Percentiles rank a stretch among this genome's conserved stretches.
These are phyloP conservation scores for Panzeria rudis DNA, from an alignment of 2,888 invertebrate genomes.

Conservation along the genomic window DNA sequence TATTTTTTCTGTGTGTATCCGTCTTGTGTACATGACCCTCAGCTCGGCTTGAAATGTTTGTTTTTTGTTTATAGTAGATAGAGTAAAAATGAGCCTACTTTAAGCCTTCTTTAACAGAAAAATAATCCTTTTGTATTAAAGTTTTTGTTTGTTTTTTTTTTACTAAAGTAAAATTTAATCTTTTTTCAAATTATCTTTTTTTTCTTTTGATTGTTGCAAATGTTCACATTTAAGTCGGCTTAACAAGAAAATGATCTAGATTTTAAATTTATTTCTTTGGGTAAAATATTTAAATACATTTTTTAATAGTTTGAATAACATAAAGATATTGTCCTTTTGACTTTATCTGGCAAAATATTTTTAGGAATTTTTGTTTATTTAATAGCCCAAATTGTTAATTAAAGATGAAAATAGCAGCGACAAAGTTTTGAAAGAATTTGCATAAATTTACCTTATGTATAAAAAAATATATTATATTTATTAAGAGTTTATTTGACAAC, in stretches of 20 bases:
- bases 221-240: background rate
- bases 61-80: background rate
- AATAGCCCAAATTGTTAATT: background rate
- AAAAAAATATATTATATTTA: too few species aligned
- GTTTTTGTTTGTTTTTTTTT: background rate
- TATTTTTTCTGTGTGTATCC: too few species aligned
- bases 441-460: too few species aligned
- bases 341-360: background rate
- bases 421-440: too few species aligned
- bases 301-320: background rate
- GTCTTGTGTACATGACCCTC: too few species aligned
- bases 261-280: background rate
- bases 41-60: too few species aligned
- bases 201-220: background rate
- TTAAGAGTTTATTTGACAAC: too few species aligned
- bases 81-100: background rate
- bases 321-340: background rate
- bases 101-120: background rate
- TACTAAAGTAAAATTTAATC: background rate
- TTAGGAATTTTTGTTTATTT: background rate
- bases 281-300: background rate
- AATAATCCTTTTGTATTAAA: background rate
- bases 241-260: background rate
- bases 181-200: constrained; percentile 1
- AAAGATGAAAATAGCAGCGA: background rate